phyloP scores from a whole-genome alignment of 2,113 vertebrate genomes.

The Pseudolaguvia tuberculata region DNA sequence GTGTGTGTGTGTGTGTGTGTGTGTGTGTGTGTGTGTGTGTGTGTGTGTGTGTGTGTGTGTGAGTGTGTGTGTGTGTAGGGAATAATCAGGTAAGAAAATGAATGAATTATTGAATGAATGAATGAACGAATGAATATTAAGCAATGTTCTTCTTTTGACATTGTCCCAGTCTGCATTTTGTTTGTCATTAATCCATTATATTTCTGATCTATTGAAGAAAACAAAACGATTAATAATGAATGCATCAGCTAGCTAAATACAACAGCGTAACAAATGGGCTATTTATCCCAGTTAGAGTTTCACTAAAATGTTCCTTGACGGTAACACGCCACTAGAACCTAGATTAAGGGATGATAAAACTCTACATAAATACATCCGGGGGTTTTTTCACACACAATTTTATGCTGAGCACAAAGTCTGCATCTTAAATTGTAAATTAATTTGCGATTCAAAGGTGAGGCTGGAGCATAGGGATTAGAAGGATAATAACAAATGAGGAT shows the following conservation, averaged over 20 bases:
- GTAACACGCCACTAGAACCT: conserved; percentile 10
- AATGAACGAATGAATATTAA: no score
- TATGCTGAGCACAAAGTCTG: conserved; percentile 26
- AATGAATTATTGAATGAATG: no score
- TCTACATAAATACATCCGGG: conserved; percentile 5
- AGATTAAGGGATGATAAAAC: conserved; percentile 25
- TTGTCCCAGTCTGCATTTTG: neutral
- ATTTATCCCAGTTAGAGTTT: conserved; percentile 23
- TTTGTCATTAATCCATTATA: conserved; percentile 16
- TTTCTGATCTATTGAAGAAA: neutral
- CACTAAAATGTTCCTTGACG: conserved; percentile 12
- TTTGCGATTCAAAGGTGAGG: conserved; percentile 37
- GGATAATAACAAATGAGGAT: conserved; percentile 34
- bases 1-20: no score
- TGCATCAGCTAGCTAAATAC: conserved; percentile 13
- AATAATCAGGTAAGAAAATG: no score
- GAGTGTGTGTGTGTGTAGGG: no score
- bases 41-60: no score
- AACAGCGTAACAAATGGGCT: conserved; percentile 19
- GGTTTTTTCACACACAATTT: conserved; percentile 11
- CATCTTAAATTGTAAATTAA: conserved; percentile 31
- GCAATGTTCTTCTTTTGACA: neutral
- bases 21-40: no score
- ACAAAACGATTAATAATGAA: conserved; percentile 17
- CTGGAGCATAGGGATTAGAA: conserved; percentile 37